phyloP scores from a whole-genome alignment of 2,797 vertebrate genomes.

The Aselliscus stoliczkanus region DNA sequence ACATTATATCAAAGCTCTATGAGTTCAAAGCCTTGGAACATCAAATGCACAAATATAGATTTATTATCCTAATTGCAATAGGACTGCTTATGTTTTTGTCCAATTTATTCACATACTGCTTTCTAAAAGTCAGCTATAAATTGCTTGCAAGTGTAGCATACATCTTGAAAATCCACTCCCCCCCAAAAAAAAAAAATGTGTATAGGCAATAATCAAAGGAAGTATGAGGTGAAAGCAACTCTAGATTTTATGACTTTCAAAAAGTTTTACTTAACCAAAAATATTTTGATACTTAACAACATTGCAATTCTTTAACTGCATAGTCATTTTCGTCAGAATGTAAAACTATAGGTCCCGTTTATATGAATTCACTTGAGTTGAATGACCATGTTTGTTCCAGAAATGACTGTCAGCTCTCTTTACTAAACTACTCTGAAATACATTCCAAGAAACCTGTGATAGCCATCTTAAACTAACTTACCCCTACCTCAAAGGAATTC shows the following conservation, averaged over 20 bases:
- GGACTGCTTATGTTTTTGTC: conserved; percentile 68
- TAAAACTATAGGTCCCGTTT: background rate
- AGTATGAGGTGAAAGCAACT: background rate
- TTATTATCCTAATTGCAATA: conserved; percentile 77
- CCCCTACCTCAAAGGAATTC: background rate
- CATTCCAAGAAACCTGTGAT: background rate
- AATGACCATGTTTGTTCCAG: background rate
- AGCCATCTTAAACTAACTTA: background rate
- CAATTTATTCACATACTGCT: conserved; percentile 71
- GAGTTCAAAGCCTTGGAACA: conserved; percentile 74
- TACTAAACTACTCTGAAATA: conserved; percentile 30
- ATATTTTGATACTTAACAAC: background rate
- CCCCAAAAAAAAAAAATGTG: background rate
- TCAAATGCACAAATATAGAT: conserved; percentile 75
- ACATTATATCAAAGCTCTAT: conserved; percentile 74
- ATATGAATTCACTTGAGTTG: background rate
- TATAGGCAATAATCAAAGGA: background rate
- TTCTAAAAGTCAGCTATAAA: conserved; percentile 69
- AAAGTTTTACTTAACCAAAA: background rate
- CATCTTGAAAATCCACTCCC: conserved; percentile 49
- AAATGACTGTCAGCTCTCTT: background rate
- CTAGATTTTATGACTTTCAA: background rate
- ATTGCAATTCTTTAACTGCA: background rate
- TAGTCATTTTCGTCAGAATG: background rate
- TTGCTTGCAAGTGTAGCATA: conserved; percentile 60